phyloP scores from a whole-genome alignment of 2,888 invertebrate genomes.

The Spisula subtruncata region DNA sequence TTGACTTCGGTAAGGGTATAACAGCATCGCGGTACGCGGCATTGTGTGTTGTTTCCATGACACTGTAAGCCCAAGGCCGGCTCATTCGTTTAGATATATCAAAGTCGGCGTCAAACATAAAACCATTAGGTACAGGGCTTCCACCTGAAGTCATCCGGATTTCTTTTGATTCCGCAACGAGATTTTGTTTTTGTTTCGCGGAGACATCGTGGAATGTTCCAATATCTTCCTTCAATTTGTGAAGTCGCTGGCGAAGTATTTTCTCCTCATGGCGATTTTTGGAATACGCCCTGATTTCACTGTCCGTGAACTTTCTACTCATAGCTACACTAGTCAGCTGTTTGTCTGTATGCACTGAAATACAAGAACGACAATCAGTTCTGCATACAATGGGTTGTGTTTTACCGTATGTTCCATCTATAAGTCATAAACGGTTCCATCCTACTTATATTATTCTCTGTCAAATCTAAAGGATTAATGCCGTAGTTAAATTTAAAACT shows the following conservation, averaged over 20 bases:
- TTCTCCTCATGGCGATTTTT: slow-evolving; percentile 75
- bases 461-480: background rate
- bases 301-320: slow-evolving; percentile 70
- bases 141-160: slow-evolving; percentile 71
- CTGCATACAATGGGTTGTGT: background rate
- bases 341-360: background rate
- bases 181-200: slow-evolving; percentile 63
- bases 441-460: background rate
- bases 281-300: slow-evolving; percentile 74
- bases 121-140: slow-evolving; percentile 57
- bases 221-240: slow-evolving; percentile 66
- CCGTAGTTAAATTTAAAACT: too few relatives aligned
- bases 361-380: background rate
- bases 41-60: slow-evolving; percentile 75
- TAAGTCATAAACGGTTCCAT: background rate
- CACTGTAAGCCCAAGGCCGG: slow-evolving; percentile 78
- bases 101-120: slow-evolving; percentile 32
- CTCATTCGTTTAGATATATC: slow-evolving; percentile 61
- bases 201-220: slow-evolving; percentile 62
- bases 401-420: background rate
- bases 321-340: background rate
- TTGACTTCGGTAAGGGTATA: slow-evolving; percentile 49
- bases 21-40: slow-evolving; percentile 71
- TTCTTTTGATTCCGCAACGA: slow-evolving; percentile 65
- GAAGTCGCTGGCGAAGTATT: slow-evolving; percentile 59